Evolutionary conservation across 2,113 vertebrate species (phyloP), one percentile per base, ranked within the genome.

Genomic region (Dasyprocta punctata): DNA sequence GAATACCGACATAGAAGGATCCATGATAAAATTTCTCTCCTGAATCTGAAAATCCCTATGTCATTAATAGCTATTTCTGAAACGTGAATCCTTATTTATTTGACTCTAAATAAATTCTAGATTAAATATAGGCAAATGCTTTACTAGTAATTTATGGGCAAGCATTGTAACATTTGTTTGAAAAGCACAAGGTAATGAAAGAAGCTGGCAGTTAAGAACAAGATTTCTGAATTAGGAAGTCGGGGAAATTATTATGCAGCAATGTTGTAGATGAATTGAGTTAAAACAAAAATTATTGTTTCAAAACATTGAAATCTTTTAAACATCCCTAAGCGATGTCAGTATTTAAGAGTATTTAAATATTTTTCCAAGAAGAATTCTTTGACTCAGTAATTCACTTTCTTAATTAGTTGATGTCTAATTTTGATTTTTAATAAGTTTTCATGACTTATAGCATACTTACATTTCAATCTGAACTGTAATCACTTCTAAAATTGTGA

Each of bases 381-480:
- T 77, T 89, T 84, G 16, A 58, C 26, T 81, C 63, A 82, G 5
- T 63, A 33, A 77, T 80, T 85, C 8, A 38, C 14, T 1, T 88
- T 11, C 13, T 89, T 85, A 67, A 75, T 30, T 44, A 88, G 9
- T 16, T 56, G 20, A 65, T 92, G 28, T 4, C 73, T 87, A 77
- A 58, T 85, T 96, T 89, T 95, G 8, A 93, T 82, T 91, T 93
- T 94, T 60, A 80, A 69, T 78, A 90, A 3, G 1, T 61, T 80
- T 26, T 87, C 49, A 90, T 65, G 33, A 5, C 11, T 63, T 88
- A 61, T 61, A 67, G 19, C 10, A 41, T 67, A 84, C 30, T 92
- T 61, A 4, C 38, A 75, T 95, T 85, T 89, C 6, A 86, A 14
- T 78, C 1, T 86, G 3, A 85, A 89, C 77, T 93, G 3, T 88